Evolutionary conservation across 2,113 vertebrate genomes (phyloP), one percentile per base, ranked within the genome.

Genomic region (Lipophrys pholis): DNA sequence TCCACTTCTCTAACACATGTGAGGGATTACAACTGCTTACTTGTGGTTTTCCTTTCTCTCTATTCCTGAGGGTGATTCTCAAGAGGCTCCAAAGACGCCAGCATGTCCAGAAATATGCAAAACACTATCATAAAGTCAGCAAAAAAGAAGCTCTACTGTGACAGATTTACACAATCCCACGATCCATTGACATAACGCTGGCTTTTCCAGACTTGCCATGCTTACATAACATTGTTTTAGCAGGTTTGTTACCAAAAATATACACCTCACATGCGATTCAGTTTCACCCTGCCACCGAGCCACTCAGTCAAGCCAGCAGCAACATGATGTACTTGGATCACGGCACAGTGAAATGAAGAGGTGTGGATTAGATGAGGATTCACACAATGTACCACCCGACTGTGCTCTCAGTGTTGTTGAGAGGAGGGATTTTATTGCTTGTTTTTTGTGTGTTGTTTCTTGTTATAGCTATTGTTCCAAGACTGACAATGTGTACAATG

Each of bases 291-390:
- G 11, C 50, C 59, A 6, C 6, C 11, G 14, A 3, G 10, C 39
- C 16, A 10, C 39, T 17, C 8, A 48, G 30, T 14, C 42, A 15
- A 42, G 3, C 11, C 38, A 48, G 12, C 30, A 21, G 11, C 17
- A 53, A 46, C 36, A 40, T 48, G 39, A 46, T 69, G 36, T 42
- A 36, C 36, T 55, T 70, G 9, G 61, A 14, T 48, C 17, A 39
- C 0, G 54, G 12, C 36, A 49, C 40, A 56, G 6, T 73, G 9
- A 73, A 40, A 50, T 62, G n/a, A 21, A 42, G n/a, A 11, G 21
- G 21, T 30, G 21, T 30, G 21, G 21, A 30, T 30, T 11, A 3
- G 6, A 8, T 30, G 16, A n/a, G 49, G 14, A 68, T 51, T 16
- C 17, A 14, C 17, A 62, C 63, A 53, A 8, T 8, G 11, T 14